phyloP scores from a whole-genome alignment of 2,113 vertebrate genomes.

The Larimichthys polyactis region DNA sequence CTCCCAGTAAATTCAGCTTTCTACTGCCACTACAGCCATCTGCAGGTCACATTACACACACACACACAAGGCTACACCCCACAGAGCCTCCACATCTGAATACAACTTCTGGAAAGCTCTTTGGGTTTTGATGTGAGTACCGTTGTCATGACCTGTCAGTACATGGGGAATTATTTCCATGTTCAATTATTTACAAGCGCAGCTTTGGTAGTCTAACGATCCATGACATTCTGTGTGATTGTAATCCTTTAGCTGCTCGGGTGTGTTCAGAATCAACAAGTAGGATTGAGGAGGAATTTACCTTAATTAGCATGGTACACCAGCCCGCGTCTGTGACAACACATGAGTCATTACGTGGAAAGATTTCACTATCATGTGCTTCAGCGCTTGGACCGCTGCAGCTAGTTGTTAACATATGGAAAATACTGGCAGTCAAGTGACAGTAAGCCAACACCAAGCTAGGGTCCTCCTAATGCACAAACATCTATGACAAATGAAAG shows the following conservation, averaged over 20 bases:
- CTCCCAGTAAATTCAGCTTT: constrained; percentile 68
- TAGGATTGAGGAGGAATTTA: constrained; percentile 23
- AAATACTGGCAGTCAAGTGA: constrained; percentile 25
- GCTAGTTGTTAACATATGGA: constrained; percentile 44
- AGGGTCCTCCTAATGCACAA: neutral
- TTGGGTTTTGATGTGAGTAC: constrained; percentile 12
- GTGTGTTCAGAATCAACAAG: constrained; percentile 54
- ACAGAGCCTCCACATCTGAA: constrained; percentile 2
- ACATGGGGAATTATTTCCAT: constrained; percentile 15
- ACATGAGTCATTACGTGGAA: constrained; percentile 28
- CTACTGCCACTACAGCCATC: constrained; percentile 37
- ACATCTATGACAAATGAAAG: neutral
- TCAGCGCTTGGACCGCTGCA: constrained; percentile 38
- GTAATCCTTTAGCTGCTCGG: constrained; percentile 32
- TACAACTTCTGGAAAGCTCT: constrained; percentile 16
- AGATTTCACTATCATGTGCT: constrained; percentile 20
- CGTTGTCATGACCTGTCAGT: constrained; percentile 26
- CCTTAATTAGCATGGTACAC: constrained; percentile 36
- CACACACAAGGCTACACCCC: neutral
- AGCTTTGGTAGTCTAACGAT: constrained; percentile 40
- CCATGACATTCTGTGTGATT: constrained; percentile 39
- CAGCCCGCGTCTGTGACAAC: constrained; percentile 38
- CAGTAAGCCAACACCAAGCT: neutral
- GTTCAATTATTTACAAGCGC: constrained; percentile 23
- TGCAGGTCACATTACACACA: constrained; percentile 30